Base-by-base conservation (phyloP, 2,113 vertebrate genomes). In the Oostethus manadensis region DNA sequence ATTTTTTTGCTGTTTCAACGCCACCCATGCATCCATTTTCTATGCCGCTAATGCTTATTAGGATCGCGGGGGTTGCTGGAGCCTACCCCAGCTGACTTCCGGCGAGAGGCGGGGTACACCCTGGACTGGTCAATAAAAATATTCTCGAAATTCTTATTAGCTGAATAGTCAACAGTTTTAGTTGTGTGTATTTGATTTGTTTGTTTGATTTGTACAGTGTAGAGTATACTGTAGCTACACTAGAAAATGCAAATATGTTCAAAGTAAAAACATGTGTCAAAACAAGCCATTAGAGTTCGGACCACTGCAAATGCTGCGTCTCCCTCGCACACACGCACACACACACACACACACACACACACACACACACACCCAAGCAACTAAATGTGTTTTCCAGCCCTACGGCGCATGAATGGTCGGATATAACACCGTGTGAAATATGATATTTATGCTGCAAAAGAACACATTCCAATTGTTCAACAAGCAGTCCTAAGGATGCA, bases 351-450 rank as follows among this genome's bases (percentile, higher is more conserved):
- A 48, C 9, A 20, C 45, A 20, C 45, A 20, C 45, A 60, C 45
- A 51, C 61, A 61, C 62, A 63, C 56, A 51, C 60, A 57, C 59
- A 58, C 63, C 47, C 66, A 22, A 62, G 51, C 15, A 56, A 11
- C 43, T 51, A 20, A 70, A 76, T 76, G 33, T 71, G 23, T 66
- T 76, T 79, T 66, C 67, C 67, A 74, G 66, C 62, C 33, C 45
- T n/a, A 55, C 3, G 6, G 2, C 8, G 21, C 13, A 56, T 48
- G 10, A 51, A 51, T 23, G 17, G 17, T 45, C 18, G 18, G 22
- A 18, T 47, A 54, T 48, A 62, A 40, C 35, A 48, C 43, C 23
- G 38, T 42, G 35, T 66, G 54, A 62, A 48, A 11, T 64, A 40
- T 64, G 58, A 62, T 48, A 46, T 20, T 61, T 54, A 66, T 56